phyloP scores from a whole-genome alignment of 2,888 invertebrate genomes.

The Drosophila meridionalis region DNA sequence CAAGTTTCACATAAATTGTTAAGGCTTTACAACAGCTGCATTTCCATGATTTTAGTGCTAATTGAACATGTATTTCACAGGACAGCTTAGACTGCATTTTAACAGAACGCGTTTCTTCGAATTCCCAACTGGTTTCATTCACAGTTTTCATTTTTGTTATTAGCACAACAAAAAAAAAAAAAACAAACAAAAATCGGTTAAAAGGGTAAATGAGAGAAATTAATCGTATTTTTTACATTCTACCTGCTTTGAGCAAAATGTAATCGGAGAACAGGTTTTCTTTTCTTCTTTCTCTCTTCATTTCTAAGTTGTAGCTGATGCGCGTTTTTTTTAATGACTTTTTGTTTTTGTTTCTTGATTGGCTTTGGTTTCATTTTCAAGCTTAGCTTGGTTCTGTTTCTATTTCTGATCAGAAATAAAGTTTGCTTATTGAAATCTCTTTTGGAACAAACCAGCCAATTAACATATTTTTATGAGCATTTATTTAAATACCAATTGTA shows the following conservation, averaged over 20 bases:
- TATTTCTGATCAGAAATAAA: too few relatives aligned
- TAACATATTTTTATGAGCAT: neutral
- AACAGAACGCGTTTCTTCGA: conserved; percentile 17
- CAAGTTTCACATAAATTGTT: neutral
- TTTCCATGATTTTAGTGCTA: neutral
- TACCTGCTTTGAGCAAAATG: conserved; percentile 46
- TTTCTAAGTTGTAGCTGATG: conserved; percentile 14
- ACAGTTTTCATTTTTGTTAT: conserved; percentile 21
- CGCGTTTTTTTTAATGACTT: conserved; percentile 8
- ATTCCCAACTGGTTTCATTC: conserved; percentile 50
- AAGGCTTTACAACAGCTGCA: neutral
- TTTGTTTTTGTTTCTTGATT: conserved; percentile 9
- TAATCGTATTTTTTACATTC: conserved; percentile 28
- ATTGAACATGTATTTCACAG: neutral
- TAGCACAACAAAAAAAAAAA: conserved; percentile 33
- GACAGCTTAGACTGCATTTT: neutral
- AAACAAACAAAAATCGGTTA: conserved; percentile 18
- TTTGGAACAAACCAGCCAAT: neutral
- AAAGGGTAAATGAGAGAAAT: conserved; percentile 34
- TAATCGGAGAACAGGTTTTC: conserved; percentile 46
- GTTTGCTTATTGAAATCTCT: neutral
- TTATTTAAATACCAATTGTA: neutral
- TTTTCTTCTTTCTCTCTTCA: conserved; percentile 1
- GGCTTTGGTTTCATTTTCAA: conserved; percentile 17
- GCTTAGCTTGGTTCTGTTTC: neutral